Base-by-base conservation (phyloP, 1,140 invertebrate species). In the Drosophila tsacasi region DNA sequence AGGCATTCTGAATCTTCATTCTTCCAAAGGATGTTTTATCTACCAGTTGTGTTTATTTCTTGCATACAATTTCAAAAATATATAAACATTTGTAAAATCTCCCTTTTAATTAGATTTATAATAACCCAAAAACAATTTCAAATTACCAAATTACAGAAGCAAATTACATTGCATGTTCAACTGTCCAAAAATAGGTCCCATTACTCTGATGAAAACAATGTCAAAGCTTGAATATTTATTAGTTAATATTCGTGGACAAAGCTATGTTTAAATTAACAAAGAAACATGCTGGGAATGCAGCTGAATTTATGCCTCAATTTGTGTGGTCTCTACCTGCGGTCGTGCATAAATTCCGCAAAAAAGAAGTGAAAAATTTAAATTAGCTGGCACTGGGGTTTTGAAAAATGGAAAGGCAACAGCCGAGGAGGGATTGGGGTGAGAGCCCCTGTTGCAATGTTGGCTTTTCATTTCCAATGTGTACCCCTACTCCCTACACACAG, bases 401-500 rank as follows among this genome's bases (percentile, higher is more conserved):
- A 47, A 46, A 60, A 37, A 65, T 46, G 60, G 69, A 44, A 83
- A 39, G 55, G 23, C 40, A 47, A 12, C 37, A 54, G 15, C 35
- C 63, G 23, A 57, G 25, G 12, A 54, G 32, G 2, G 47, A 9
- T 39, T 19, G 35, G 37, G 13, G 21, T 10, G n/a, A n/a, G 17
- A 55, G 8, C 8, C 35, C 15, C n/a, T 17, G 3, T n/a, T n/a
- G n/a, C n/a, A n/a, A n/a, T n/a, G 66, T 71, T 79, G 62, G 54
- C 84, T 77, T 86, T 86, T 87, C 83, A 89, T 89, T 89, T 87
- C 73, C 76, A 87, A 80, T 89, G 83, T 66, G 74, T 62, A 77
- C 66, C 71, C 47, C 32, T 46, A 27, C 47, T 23, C 63, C 79
- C 39, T 17, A 17, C 47, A 12, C 72, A 35, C 47, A 32, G 35